Evolutionary conservation across 1,140 invertebrate genomes (phyloP).

Genomic region (Metaphire vulgaris): DNA sequence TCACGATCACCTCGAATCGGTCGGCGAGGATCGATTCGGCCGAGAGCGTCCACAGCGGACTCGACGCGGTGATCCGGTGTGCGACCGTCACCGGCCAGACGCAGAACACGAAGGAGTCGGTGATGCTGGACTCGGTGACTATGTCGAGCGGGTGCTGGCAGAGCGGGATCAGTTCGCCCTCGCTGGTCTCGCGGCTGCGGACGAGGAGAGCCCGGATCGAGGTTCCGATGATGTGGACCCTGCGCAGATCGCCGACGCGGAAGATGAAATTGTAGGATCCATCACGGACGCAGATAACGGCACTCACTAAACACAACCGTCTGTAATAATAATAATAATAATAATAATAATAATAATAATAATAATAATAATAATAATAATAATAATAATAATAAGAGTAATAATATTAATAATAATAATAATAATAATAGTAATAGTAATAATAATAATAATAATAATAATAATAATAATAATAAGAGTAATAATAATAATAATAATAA

Average conservation of each 20-base stretch:
- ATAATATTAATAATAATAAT: no score
- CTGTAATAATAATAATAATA: no score
- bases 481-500: background rate
- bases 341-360: no score
- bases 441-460: background rate
- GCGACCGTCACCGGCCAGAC: slow-evolving; percentile 59
- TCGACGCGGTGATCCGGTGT: slow-evolving; percentile 34
- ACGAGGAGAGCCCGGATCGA: slow-evolving; percentile 84
- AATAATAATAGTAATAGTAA: background rate
- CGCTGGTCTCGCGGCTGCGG: slow-evolving; percentile 57
- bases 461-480: background rate
- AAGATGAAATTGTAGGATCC: slow-evolving; percentile 88
- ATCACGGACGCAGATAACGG: slow-evolving; percentile 74
- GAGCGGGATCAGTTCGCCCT: background rate
- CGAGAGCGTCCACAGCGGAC: slow-evolving; percentile 36
- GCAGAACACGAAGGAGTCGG: slow-evolving; percentile 64
- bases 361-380: no score
- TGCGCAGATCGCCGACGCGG: slow-evolving; percentile 94
- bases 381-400: no score
- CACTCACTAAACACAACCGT: slow-evolving; percentile 90
- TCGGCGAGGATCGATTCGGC: slow-evolving; percentile 30
- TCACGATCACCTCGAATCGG: slow-evolving; percentile 64
- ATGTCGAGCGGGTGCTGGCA: slow-evolving; percentile 8
- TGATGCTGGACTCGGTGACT: background rate
- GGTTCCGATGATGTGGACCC: slow-evolving; percentile 81